Conservation (phyloP, 1,140 invertebrate genomes). For the Potamilus streckersoni region DNA sequence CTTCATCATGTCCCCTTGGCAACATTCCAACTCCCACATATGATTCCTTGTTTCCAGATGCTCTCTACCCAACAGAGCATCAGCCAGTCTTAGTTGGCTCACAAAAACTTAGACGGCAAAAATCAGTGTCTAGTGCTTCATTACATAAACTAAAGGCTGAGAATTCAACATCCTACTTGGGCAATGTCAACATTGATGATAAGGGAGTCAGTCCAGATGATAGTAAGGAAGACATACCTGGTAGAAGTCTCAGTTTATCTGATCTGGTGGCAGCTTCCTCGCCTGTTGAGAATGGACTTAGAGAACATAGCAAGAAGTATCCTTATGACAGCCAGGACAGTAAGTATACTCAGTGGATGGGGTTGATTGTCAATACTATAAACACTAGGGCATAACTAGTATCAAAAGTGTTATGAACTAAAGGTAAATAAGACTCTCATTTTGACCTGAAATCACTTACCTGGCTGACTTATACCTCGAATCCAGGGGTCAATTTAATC, state of each 20-base stretch:
- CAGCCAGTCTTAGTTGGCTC: conserved; percentile 30
- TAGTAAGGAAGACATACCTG: conserved; percentile 29
- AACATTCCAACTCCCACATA: conserved; percentile 20
- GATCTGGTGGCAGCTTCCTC: conserved; percentile 29
- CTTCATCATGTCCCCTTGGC: not conserved
- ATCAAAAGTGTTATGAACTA: no score
- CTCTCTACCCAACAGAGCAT: conserved; percentile 11
- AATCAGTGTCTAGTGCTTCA: conserved; percentile 37
- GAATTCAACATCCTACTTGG: not conserved
- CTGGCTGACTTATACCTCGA: no score
- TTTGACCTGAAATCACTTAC: no score
- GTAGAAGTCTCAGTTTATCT: conserved; percentile 42
- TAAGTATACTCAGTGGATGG: conserved; percentile 13
- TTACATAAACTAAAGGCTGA: conserved; percentile 27
- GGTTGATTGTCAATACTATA: not conserved
- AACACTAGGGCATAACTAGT: no score
- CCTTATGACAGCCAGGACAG: conserved; percentile 19
- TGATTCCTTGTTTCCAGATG: conserved; percentile 32
- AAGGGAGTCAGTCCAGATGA: not conserved
- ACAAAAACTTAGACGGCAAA: conserved; percentile 19
- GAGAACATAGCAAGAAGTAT: conserved; percentile 26
- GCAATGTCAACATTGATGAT: not conserved
- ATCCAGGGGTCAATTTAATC: no score
- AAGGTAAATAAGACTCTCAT: no score
- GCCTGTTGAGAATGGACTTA: conserved; percentile 27